Evolutionary conservation across 2,797 vertebrate species (phyloP).

Genomic region (Brachyalestes nurse): DNA sequence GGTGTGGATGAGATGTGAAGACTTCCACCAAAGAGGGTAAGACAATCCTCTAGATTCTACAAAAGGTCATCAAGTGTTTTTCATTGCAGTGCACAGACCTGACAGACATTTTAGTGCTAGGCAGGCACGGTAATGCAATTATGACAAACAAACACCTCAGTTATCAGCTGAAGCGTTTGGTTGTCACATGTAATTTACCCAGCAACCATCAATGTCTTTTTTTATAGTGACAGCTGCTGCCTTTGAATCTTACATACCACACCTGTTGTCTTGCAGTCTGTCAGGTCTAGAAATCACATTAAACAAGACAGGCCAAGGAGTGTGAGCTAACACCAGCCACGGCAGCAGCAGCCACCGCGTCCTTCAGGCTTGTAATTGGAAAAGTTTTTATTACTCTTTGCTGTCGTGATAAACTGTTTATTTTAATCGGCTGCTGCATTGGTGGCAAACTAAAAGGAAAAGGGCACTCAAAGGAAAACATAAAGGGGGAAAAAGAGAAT

Average conservation of each 20-base stretch:
- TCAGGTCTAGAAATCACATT: slow-evolving; percentile 10
- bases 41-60: too few relatives aligned
- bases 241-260: slow-evolving; percentile 29
- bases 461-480: background rate
- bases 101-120: too few relatives aligned
- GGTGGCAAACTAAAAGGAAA: background rate
- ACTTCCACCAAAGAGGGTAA: too few relatives aligned
- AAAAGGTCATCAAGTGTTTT: too few relatives aligned
- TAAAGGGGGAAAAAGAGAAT: background rate
- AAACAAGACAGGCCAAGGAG: background rate
- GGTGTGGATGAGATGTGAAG: too few relatives aligned
- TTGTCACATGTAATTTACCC: slow-evolving; percentile 13
- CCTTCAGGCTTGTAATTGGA: background rate
- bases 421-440: background rate
- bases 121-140: too few relatives aligned
- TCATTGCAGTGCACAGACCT: too few relatives aligned
- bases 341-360: background rate
- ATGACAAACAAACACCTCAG: slow-evolving; percentile 26
- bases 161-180: slow-evolving; percentile 17
- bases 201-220: slow-evolving; percentile 11
- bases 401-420: background rate
- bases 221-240: slow-evolving; percentile 43
- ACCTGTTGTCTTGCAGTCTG: slow-evolving; percentile 40
- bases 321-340: background rate
- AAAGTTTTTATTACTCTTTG: background rate